Evolutionary conservation across 2,888 invertebrate genomes (phyloP), one percentile per base, ranked within the genome.

Genomic region (Yponomeuta cagnagella): DNA sequence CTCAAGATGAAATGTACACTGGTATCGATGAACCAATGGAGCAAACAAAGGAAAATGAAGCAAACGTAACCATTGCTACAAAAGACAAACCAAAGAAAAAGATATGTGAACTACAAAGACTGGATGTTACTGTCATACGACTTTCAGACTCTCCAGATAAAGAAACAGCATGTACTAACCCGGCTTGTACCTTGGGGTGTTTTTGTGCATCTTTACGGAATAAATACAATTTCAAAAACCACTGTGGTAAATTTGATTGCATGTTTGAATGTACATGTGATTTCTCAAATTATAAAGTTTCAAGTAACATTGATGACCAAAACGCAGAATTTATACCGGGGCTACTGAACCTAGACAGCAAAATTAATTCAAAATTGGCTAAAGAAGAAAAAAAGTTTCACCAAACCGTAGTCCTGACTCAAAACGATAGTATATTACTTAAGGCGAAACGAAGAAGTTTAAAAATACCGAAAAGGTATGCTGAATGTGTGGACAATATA

Each of bases 311-410:
- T 70, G 80, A 84, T 71, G 75, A 73, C 63, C 77, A 78, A 68
- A 79, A 77, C 74, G 73, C 78, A 48, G 82, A 85, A 70, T 72
- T 83, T 65, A 76, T 89, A 71, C 84, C 87, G 1, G 85, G 83
- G 0, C 79, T 93, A 70, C 74, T 88, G 52, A 86, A 86, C 75
- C 78, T 94, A 70, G 90, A 93, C 74, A 88, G 89, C 75, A 87
- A 92, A 78, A 89, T 90, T 0, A 93, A 93, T 76, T 86, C 82
- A 66, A 93, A 93, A 72, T 84, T 96, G 73, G 94, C 95, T 0
- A 95, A 94, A 81, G 94, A 94, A 77, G 95, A 96, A 81, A 93
- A 94, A 80, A 95, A 95, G 78, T 96, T 96, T 82, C 95, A 94
- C 23, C 95, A 95, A 76, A 96, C 96, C 5, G 93, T 96, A 37